Percentiles rank a stretch among this genome's conserved stretches.
Evolutionary conservation across 2,888 invertebrate genomes (phyloP).

Genomic region (Yponomeuta sedellus): DNA sequence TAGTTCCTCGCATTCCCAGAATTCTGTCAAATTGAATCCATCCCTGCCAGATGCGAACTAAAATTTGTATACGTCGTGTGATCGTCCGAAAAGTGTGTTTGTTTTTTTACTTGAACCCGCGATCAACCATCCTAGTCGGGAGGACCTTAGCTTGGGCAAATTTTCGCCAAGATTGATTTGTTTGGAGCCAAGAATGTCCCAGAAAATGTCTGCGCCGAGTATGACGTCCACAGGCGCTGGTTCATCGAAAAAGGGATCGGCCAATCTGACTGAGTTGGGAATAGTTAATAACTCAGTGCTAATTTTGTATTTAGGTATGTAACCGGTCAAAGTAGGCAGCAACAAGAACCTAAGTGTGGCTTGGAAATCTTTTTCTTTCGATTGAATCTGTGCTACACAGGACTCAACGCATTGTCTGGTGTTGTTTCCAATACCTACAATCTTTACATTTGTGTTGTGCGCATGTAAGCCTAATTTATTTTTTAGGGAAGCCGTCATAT

Average conservation of each 20-base stretch:
- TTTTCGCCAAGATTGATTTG: no score
- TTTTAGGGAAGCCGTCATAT: constrained; percentile 7
- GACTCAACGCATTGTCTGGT: constrained; percentile 5
- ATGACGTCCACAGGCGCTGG: neutral
- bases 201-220: no score
- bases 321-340: neutral
- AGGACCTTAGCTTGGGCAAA: no score
- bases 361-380: neutral
- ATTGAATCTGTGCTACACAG: constrained; percentile 3
- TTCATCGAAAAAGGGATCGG: neutral
- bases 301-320: neutral
- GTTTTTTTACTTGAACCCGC: no score
- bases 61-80: no score
- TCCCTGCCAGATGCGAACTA: no score
- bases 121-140: no score
- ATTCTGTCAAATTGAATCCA: no score
- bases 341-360: neutral
- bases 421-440: no score
- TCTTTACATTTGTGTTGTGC: neutral
- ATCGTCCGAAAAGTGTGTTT: no score
- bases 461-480: neutral
- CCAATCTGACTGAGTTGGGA: neutral
- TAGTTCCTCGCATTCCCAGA: no score
- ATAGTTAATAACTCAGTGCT: neutral
- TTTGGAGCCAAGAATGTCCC: no score